A percentile compares a stretch with the other conserved stretches of the same genome.
Evolutionary conservation across 2,888 invertebrate genomes (phyloP).

Genomic region (Chromoteleia sp.): DNA sequence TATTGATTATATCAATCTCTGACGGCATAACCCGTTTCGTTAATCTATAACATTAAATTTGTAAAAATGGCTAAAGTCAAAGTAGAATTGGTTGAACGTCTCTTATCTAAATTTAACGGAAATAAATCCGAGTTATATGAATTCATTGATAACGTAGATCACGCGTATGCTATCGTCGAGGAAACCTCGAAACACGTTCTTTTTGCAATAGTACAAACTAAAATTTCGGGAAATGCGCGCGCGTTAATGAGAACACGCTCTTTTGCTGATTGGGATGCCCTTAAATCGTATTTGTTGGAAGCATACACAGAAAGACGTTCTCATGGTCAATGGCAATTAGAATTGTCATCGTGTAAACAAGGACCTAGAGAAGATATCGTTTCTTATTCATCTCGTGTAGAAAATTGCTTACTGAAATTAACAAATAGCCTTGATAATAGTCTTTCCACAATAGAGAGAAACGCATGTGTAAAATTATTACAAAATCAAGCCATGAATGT

Average conservation of each 20-base stretch:
- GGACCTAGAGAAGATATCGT: slow-evolving; percentile 71
- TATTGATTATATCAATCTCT: neutral
- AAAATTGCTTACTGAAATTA: slow-evolving; percentile 76
- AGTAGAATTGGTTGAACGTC: slow-evolving; percentile 58
- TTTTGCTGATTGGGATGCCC: slow-evolving; percentile 73
- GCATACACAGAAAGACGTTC: slow-evolving; percentile 40
- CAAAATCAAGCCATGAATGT: slow-evolving; percentile 76
- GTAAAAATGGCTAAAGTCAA: slow-evolving; percentile 30
- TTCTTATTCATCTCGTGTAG: slow-evolving; percentile 73
- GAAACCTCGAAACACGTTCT: slow-evolving; percentile 51
- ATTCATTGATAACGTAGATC: slow-evolving; percentile 58
- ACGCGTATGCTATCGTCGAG: slow-evolving; percentile 29
- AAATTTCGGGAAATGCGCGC: slow-evolving; percentile 72
- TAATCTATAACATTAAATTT: too few relatives aligned
- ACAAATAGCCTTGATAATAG: slow-evolving; percentile 72
- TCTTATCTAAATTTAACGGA: slow-evolving; percentile 63
- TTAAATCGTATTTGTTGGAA: too few relatives aligned
- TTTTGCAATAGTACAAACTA: slow-evolving; percentile 71
- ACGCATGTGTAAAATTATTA: slow-evolving; percentile 71
- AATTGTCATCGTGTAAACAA: slow-evolving; percentile 75
- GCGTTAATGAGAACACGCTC: slow-evolving; percentile 69
- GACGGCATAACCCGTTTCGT: too few relatives aligned
- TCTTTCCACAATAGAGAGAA: slow-evolving; percentile 57
- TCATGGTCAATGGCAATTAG: slow-evolving; percentile 75
- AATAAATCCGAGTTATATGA: slow-evolving; percentile 65